Base-by-base conservation (phyloP, 2,888 invertebrate genomes). In the Pharmacophagus antenor region DNA sequence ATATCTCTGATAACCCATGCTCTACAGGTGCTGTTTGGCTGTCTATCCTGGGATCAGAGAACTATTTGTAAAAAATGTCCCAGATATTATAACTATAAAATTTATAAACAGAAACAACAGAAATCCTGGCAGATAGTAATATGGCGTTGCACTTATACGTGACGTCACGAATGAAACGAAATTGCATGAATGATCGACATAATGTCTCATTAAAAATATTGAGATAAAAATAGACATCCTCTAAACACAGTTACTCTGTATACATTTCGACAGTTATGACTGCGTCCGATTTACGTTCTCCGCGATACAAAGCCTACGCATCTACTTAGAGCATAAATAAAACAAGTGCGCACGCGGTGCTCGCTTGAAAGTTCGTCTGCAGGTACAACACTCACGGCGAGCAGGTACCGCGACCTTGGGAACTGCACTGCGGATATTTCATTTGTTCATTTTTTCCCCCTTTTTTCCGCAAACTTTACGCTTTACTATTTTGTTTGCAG, bases 331-430 rank as follows among this genome's bases (percentile, higher is more conserved):
- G 72, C 61, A 67, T 69, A 70, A 73, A 77, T 73, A 72, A 65
- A 67, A 63, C 65, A 62, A 64, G 67, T 69, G 63, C 63, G 64
- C 66, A 66, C 63, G 63, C 63, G 62, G 44, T 61, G 64, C 56
- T 64, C 72, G 73, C 80, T 86, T 80, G 87, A 87, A 87, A 87
- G 87, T 85, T 77, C 77, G 79, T 77, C 76, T 71, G 74, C 75
- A 73, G 66, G 73, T 70, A 72, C 71, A 70, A 67, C 67, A 71
- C 74, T 87, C 88, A 88, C 76, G 88, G 88, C 79, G 70, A 88
- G 75, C 88, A 76, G 77, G 81, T 87, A 73, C 77, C 70, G 68
- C 76, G 81, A 83, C 89, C 89, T 89, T 88, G 86, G 78, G 67
- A 71, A 72, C 63, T 65, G 74, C 75, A 79, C 79, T 76, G 78